phyloP scores from a whole-genome alignment of 2,113 vertebrate species.

The Cinclus cinclus region DNA sequence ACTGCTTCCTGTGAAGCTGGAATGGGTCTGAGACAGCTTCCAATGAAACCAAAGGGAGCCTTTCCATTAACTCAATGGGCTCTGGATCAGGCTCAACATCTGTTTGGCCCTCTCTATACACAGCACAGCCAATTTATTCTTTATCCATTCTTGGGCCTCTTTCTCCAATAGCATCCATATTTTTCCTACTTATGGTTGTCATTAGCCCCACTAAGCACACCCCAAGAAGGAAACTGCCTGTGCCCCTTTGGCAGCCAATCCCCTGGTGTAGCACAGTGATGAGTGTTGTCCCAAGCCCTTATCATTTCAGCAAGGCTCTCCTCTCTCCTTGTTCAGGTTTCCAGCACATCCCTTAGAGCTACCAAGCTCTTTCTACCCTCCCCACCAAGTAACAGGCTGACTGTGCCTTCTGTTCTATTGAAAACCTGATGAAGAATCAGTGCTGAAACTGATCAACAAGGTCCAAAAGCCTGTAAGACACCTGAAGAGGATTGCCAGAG shows the following conservation, averaged over 20 bases:
- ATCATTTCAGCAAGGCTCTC: neutral
- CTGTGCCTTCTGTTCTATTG: neutral
- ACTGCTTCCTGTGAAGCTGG: conserved; percentile 26
- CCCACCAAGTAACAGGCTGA: neutral
- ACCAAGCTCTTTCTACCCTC: neutral
- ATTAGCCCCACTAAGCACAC: neutral
- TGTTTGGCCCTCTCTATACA: conserved; percentile 50
- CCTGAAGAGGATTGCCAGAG: neutral
- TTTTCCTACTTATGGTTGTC: conserved; percentile 55
- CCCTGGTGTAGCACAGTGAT: neutral
- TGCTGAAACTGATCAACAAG: neutral
- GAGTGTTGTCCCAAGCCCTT: neutral
- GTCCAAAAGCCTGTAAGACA: neutral
- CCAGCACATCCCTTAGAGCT: neutral
- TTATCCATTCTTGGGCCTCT: conserved; percentile 41
- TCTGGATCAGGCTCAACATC: conserved; percentile 54
- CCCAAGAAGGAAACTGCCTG: neutral
- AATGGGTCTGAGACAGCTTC: conserved; percentile 13
- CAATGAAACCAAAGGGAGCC: conserved; percentile 59
- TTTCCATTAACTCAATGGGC: conserved; percentile 50
- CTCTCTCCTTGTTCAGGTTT: neutral
- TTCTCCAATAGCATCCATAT: conserved; percentile 23
- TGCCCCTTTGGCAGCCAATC: neutral
- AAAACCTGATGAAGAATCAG: neutral
- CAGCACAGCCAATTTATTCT: conserved; percentile 38